Percentiles rank a stretch among this genome's conserved stretches.
Conservation (phyloP, 2,113 vertebrate genomes). For the Romanogobio albipinnatus region DNA sequence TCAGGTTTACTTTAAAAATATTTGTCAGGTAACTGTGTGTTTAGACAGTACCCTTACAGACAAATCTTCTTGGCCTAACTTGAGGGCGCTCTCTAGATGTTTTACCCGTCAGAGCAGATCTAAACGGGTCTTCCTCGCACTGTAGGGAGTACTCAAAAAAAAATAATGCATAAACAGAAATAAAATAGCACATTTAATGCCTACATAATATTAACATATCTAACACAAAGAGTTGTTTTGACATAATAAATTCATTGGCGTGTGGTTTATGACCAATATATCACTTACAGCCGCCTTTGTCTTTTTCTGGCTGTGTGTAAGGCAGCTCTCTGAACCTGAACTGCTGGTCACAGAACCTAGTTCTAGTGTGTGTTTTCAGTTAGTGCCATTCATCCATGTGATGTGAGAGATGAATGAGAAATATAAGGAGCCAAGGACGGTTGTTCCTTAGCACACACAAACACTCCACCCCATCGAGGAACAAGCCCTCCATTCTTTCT, state of each 20-base stretch:
- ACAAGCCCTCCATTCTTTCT: slow-evolving; percentile 19
- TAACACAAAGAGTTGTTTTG: too few relatives aligned
- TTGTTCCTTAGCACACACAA: slow-evolving; percentile 2
- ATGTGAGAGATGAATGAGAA: slow-evolving; percentile 37
- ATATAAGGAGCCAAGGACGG: slow-evolving; percentile 6
- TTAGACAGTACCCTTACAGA: too few relatives aligned
- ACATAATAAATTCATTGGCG: background rate
- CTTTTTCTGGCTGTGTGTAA: slow-evolving; percentile 17
- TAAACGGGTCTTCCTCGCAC: too few relatives aligned
- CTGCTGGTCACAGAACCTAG: slow-evolving; percentile 18
- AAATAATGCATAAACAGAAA: background rate
- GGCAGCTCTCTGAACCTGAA: slow-evolving; percentile 18
- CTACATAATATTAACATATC: background rate
- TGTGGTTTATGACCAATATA: background rate
- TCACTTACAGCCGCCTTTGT: slow-evolving; percentile 2
- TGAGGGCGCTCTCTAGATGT: too few relatives aligned
- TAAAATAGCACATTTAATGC: background rate
- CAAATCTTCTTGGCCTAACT: too few relatives aligned
- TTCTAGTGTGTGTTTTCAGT: slow-evolving; percentile 37
- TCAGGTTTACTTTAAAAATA: too few relatives aligned
- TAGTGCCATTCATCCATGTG: slow-evolving; percentile 27
- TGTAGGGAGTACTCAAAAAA: too few relatives aligned
- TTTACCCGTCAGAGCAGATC: too few relatives aligned
- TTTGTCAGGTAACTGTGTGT: too few relatives aligned
- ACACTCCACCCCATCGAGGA: slow-evolving; percentile 27